A percentile compares a stretch with the other conserved stretches of the same genome.
Evolutionary conservation across 2,888 invertebrate species (phyloP).

Genomic region (Thecocarcelia acutangulata): DNA sequence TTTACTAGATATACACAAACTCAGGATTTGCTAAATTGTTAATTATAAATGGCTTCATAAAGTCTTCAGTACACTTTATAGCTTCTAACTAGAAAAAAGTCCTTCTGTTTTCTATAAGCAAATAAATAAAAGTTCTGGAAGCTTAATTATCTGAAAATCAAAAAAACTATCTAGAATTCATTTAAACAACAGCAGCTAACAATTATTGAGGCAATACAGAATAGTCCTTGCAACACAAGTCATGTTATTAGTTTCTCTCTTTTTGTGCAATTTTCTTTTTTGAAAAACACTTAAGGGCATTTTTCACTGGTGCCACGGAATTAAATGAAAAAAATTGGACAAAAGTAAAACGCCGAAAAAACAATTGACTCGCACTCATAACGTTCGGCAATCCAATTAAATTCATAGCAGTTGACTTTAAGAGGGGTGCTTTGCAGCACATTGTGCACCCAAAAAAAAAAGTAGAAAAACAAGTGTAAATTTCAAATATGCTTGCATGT

Average conservation of each 20-base stretch:
- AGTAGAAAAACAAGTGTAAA: not conserved
- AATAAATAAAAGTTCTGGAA: slow-evolving; percentile 41
- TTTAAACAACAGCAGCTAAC: slow-evolving; percentile 38
- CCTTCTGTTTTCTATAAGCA: slow-evolving; percentile 25
- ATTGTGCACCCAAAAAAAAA: slow-evolving; percentile 18
- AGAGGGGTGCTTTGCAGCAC: slow-evolving; percentile 67
- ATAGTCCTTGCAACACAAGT: not conserved
- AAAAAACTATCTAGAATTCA: slow-evolving; percentile 11
- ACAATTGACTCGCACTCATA: slow-evolving; percentile 45
- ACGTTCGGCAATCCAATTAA: slow-evolving; percentile 77
- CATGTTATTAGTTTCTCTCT: slow-evolving; percentile 49
- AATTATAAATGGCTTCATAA: no score
- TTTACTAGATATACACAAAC: no score
- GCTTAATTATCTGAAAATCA: slow-evolving; percentile 46
- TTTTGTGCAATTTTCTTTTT: slow-evolving; percentile 9
- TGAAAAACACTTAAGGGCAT: slow-evolving; percentile 62
- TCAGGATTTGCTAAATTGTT: no score
- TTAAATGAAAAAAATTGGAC: slow-evolving; percentile 6
- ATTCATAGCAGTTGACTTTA: slow-evolving; percentile 77
- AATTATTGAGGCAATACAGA: slow-evolving; percentile 20
- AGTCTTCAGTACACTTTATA: no score
- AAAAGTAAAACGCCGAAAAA: slow-evolving; percentile 20
- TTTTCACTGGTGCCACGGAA: slow-evolving; percentile 33
- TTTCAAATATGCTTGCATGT: slow-evolving; percentile 34
- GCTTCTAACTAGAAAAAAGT: no score